Conservation (phyloP, 2,888 invertebrate genomes). For the Anthrax anthrax region DNA sequence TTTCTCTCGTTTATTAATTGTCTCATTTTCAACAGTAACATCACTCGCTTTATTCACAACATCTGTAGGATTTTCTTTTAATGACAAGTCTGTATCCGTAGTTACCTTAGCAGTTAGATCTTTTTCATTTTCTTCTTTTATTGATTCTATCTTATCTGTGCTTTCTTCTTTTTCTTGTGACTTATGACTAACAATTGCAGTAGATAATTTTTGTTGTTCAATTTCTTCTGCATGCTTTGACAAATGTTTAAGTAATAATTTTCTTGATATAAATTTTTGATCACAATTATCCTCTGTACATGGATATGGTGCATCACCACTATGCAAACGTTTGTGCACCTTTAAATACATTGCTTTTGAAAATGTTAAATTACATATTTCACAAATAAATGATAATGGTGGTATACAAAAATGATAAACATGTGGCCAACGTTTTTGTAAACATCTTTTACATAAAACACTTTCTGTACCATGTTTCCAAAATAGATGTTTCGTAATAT, state of each 20-base stretch:
- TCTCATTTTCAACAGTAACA: slow-evolving; percentile 13
- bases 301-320: slow-evolving; percentile 52
- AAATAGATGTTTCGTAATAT: slow-evolving; percentile 77
- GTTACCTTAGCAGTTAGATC: slow-evolving; percentile 4
- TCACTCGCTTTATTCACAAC: slow-evolving; percentile 7
- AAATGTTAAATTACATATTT: slow-evolving; percentile 63
- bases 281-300: slow-evolving; percentile 58
- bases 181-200: not conserved
- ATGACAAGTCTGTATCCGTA: not conserved
- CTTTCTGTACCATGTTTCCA: slow-evolving; percentile 90
- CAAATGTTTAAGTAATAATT: slow-evolving; percentile 58
- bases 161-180: slow-evolving; percentile 3
- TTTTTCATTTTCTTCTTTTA: slow-evolving; percentile 2
- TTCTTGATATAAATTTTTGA: slow-evolving; percentile 69
- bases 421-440: slow-evolving; percentile 85
- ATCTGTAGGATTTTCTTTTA: not conserved
- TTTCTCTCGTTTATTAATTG: slow-evolving; percentile 2
- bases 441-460: slow-evolving; percentile 66
- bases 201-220: not conserved
- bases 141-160: slow-evolving; percentile 2
- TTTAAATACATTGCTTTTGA: slow-evolving; percentile 62
- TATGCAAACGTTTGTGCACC: slow-evolving; percentile 71
- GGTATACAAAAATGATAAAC: slow-evolving; percentile 83
- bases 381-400: slow-evolving; percentile 61
- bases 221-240: slow-evolving; percentile 38